Evolutionary conservation across 2,888 invertebrate genomes (phyloP).

Genomic region (Melipona bicolor): DNA sequence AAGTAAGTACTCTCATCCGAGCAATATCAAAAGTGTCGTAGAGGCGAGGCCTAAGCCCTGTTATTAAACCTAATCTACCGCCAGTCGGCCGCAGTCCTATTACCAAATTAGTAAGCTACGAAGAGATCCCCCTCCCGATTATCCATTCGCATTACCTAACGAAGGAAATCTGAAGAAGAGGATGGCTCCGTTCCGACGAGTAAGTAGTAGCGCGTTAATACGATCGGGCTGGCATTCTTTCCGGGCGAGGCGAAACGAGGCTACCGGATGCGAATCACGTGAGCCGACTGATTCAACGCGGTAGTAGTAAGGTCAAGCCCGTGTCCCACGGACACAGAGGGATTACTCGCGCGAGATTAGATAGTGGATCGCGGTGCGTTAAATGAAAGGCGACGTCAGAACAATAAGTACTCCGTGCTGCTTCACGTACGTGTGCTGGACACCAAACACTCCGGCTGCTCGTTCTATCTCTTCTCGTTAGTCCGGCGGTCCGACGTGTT

Average conservation of each 20-base stretch:
- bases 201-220: background rate
- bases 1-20: background rate
- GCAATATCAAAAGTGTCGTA: background rate
- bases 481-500: conserved; percentile 36
- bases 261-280: conserved; percentile 68
- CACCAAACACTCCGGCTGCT: conserved; percentile 37
- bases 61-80: conserved; percentile 9
- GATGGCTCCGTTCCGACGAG: background rate
- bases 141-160: background rate
- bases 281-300: conserved; percentile 49
- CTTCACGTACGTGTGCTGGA: conserved; percentile 54
- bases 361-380: conserved; percentile 52
- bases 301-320: conserved; percentile 39
- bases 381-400: conserved; percentile 66
- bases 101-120: background rate
- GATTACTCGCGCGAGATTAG: conserved; percentile 69
- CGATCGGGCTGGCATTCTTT: conserved; percentile 20
- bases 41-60: background rate
- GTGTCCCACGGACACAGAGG: conserved; percentile 39
- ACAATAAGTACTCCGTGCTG: conserved; percentile 54
- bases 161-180: background rate
- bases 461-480: conserved; percentile 56
- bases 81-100: background rate
- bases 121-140: background rate
- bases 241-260: background rate